Evolutionary conservation across 2,888 invertebrate genomes (phyloP).

Genomic region (Chromoteleia sp.): DNA sequence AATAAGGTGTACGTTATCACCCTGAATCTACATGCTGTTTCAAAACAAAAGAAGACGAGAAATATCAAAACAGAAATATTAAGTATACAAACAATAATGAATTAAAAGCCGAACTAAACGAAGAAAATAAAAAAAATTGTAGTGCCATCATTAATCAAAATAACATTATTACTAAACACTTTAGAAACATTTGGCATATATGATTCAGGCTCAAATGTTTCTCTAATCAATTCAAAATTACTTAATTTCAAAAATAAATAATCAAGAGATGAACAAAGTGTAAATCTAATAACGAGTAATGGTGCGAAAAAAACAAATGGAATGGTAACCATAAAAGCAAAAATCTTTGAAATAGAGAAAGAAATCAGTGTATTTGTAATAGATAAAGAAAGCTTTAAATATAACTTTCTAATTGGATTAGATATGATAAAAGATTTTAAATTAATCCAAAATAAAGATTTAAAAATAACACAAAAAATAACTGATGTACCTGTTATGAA

Average conservation of each 20-base stretch:
- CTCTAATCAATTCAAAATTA: conserved; percentile 72
- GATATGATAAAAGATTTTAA: conserved; percentile 40
- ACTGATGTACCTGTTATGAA: conserved; percentile 12
- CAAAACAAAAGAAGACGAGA: too few species aligned
- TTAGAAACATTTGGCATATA: conserved; percentile 64
- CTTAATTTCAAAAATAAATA: conserved; percentile 56
- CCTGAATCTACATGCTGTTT: too few species aligned
- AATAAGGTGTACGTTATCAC: too few species aligned
- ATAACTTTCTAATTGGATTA: conserved; percentile 47
- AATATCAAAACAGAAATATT: too few species aligned
- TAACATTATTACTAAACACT: conserved; percentile 65
- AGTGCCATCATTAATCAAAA: conserved; percentile 72
- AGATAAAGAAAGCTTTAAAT: conserved; percentile 53
- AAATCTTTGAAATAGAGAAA: conserved; percentile 73
- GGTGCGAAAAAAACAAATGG: conserved; percentile 72
- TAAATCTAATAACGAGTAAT: conserved; percentile 71
- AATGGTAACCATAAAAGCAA: conserved; percentile 69
- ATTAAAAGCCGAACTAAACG: conserved; percentile 56
- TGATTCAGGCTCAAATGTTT: conserved; percentile 72
- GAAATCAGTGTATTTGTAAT: conserved; percentile 67
- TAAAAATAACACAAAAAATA: conserved; percentile 22
- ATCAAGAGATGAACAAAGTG: conserved; percentile 60
- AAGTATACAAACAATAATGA: conserved; percentile 60
- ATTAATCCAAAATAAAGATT: conserved; percentile 37
- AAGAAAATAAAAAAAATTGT: conserved; percentile 66